Evolutionary conservation across 1,140 invertebrate genomes (phyloP).

Genomic region (Zaprionus davidi): DNA sequence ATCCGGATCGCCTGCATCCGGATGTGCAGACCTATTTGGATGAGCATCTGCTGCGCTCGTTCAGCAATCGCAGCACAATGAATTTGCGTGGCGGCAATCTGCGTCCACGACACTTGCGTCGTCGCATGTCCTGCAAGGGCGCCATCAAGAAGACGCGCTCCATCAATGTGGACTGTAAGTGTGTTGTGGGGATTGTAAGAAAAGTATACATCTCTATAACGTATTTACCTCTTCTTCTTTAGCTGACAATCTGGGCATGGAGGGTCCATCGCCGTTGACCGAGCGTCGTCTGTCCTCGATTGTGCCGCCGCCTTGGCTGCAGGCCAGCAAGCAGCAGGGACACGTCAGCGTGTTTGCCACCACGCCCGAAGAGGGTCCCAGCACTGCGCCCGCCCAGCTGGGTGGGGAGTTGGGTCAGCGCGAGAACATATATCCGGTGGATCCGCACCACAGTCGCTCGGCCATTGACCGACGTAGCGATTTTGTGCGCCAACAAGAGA

Average conservation of each 20-base stretch:
- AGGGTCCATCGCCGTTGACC: slow-evolving; percentile 86
- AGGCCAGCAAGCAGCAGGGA: slow-evolving; percentile 84
- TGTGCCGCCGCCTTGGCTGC: slow-evolving; percentile 86
- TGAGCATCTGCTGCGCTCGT: slow-evolving; percentile 92
- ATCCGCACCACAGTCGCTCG: slow-evolving; percentile 74
- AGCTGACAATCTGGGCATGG: slow-evolving; percentile 92
- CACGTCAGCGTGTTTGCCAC: slow-evolving; percentile 77
- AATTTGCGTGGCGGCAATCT: slow-evolving; percentile 86
- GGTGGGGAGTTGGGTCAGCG: slow-evolving; percentile 64
- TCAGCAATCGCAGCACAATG: slow-evolving; percentile 89
- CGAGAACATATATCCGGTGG: slow-evolving; percentile 81
- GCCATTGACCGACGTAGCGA: slow-evolving; percentile 81
- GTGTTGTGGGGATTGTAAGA: not conserved
- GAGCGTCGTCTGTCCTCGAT: slow-evolving; percentile 87
- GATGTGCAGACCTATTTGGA: slow-evolving; percentile 95
- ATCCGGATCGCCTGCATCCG: slow-evolving; percentile 93
- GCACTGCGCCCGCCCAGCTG: slow-evolving; percentile 45
- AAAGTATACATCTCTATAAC: too few species aligned
- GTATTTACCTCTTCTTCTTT: slow-evolving; percentile 29
- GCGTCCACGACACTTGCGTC: slow-evolving; percentile 86
- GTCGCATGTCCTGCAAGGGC: slow-evolving; percentile 93
- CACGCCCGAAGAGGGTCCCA: slow-evolving; percentile 75
- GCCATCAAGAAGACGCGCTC: slow-evolving; percentile 94
- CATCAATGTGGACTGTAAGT: slow-evolving; percentile 92
- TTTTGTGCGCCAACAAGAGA: slow-evolving; percentile 81